Conservation (phyloP, 2,113 vertebrate species). For the Coregonus clupeaformis region DNA sequence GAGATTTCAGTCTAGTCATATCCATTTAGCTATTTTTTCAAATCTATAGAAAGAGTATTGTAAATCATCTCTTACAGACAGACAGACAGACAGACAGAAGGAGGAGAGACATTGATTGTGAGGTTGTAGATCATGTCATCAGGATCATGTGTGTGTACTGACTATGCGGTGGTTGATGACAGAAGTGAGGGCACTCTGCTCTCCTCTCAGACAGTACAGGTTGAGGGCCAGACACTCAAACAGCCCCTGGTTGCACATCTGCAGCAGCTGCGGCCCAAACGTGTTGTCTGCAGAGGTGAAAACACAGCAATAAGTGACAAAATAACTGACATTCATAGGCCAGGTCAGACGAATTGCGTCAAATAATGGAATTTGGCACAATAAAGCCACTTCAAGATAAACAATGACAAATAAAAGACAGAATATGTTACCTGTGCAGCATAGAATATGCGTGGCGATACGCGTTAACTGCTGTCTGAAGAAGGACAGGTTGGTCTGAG, state of each 20-base stretch:
- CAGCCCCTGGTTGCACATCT: constrained; percentile 87
- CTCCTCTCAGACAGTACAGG: constrained; percentile 85
- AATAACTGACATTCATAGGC: not conserved
- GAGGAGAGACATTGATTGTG: too few relatives aligned
- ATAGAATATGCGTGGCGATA: constrained; percentile 86
- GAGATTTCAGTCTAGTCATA: too few relatives aligned
- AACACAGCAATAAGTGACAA: not conserved
- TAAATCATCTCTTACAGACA: too few relatives aligned
- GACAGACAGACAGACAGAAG: too few relatives aligned
- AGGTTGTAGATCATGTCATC: not conserved
- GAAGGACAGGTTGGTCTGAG: constrained; percentile 86
- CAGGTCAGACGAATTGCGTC: not conserved
- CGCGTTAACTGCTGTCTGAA: constrained; percentile 84
- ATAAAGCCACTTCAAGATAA: not conserved
- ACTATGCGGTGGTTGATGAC: constrained; percentile 92
- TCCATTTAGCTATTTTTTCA: too few relatives aligned
- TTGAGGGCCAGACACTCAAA: constrained; percentile 91
- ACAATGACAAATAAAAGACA: not conserved
- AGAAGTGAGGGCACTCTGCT: constrained; percentile 82
- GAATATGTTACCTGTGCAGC: constrained; percentile 77
- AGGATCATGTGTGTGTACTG: constrained; percentile 42
- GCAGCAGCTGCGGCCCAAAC: constrained; percentile 83
- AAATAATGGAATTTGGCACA: too few relatives aligned
- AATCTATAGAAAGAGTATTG: too few relatives aligned
- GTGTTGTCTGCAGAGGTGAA: constrained; percentile 72